A percentile compares a stretch with the other conserved stretches of the same genome.
Conservation (phyloP, 2,888 invertebrate genomes). For the Tanaodytes sp. region DNA sequence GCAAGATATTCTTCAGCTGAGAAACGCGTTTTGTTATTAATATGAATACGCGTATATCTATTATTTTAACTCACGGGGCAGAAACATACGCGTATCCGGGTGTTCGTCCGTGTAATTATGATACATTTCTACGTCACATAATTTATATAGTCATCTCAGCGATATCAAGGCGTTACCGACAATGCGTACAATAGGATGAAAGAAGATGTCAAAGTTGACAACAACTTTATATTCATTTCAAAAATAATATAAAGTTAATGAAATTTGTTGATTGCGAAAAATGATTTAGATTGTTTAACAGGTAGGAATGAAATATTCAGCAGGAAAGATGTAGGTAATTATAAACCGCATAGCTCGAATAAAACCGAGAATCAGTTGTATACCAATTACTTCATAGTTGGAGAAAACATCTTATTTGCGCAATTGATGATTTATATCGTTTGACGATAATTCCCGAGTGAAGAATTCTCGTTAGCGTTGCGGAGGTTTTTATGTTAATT, state of each 20-base stretch:
- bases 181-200: slow-evolving; percentile 29
- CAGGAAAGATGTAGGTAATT: no score
- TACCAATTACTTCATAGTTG: slow-evolving; percentile 33
- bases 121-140: slow-evolving; percentile 37
- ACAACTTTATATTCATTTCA: no score
- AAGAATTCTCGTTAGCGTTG: slow-evolving; percentile 37
- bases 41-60: slow-evolving; percentile 54
- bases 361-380: slow-evolving; percentile 21
- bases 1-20: slow-evolving; percentile 51
- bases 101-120: slow-evolving; percentile 45
- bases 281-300: no score
- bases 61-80: slow-evolving; percentile 46
- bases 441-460: slow-evolving; percentile 32
- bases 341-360: neutral
- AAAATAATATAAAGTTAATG: no score
- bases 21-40: slow-evolving; percentile 57
- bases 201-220: slow-evolving; percentile 39
- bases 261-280: no score
- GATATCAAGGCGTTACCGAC: slow-evolving; percentile 20
- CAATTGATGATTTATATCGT: slow-evolving; percentile 46
- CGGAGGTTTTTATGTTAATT: slow-evolving; percentile 41
- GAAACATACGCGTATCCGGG: slow-evolving; percentile 40
- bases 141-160: slow-evolving; percentile 49
- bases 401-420: slow-evolving; percentile 46
- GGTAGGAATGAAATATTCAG: no score